phyloP scores from a whole-genome alignment of 2,797 vertebrate species.

The Myotis vivesi region DNA sequence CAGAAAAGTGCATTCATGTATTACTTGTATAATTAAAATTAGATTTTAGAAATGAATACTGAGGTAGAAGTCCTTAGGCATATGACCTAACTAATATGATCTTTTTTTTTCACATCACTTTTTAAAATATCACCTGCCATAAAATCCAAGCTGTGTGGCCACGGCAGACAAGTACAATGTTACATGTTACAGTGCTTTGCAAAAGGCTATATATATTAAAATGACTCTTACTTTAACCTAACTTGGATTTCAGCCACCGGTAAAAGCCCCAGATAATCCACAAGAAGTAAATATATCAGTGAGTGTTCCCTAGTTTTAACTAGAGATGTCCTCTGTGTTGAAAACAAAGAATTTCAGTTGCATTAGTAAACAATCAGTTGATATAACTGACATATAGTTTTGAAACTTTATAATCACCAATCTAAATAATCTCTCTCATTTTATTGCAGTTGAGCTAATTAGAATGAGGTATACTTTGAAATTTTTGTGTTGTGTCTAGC shows the following conservation, averaged over 20 bases:
- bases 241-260: background rate
- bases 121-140: background rate
- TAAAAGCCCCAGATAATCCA: background rate
- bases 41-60: slow-evolving; percentile 19
- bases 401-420: background rate
- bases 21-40: background rate
- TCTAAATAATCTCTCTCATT: background rate
- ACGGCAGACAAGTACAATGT: background rate
- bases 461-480: background rate
- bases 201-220: background rate
- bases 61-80: background rate
- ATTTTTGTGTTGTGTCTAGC: background rate
- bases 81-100: background rate
- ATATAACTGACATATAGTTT: background rate
- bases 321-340: background rate
- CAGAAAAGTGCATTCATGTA: background rate
- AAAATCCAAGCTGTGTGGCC: background rate
- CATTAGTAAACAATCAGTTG: background rate
- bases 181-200: background rate
- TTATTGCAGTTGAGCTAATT: background rate
- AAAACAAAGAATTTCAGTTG: background rate
- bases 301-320: background rate
- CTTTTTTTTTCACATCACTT: background rate
- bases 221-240: background rate
- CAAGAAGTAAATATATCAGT: background rate